Evolutionary conservation across 2,797 vertebrate genomes (phyloP), one percentile per base, ranked within the genome.

Genomic region (Borostomias antarcticus): DNA sequence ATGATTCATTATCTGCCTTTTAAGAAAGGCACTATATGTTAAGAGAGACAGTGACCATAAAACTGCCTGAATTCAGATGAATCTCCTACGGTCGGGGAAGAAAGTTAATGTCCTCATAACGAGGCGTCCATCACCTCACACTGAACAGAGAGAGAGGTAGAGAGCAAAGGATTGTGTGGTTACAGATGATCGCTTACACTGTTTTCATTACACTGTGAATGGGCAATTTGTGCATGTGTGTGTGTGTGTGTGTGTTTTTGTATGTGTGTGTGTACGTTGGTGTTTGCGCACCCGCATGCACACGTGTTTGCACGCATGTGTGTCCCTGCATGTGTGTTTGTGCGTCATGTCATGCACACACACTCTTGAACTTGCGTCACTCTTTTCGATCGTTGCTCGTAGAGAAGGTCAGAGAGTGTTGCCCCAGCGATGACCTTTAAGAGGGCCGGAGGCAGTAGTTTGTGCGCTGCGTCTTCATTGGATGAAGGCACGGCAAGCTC

Each of bases 401-500:
- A 75, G 45, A 73, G 69, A 74, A 80, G 77, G 80, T 81, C 67
- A 83, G 74, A 82, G 68, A 69, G 62, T 78, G 61, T 62, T 79
- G 69, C 66, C 71, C 78, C 47, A 61, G 68, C 68, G 40, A 43
- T 81, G 64, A 67, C 62, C 66, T 77, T 79, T 75, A 58, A 78
- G 76, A 75, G 75, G 65, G 63, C 75, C 23, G 9, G 15, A 62
- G 8, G 25, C n/a, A 4, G 19, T 17, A 21, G 4, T 19, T 23
- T 83, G 65, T 78, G 72, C 58, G 64, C 69, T 60, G 64, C 66
- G 81, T 64, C 72, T 82, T 78, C 78, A 73, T 77, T 43, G 70
- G 78, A 68, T 58, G 9, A 47, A 74, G 59, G 65, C 68, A 74
- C 61, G 56, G 40, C 76, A 75, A 78, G 48, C 48, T 61, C 33